These are phyloP conservation scores for Sinotaia quadrata DNA, from an alignment of 2,888 invertebrate genomes.

Conservation along the genomic window DNA sequence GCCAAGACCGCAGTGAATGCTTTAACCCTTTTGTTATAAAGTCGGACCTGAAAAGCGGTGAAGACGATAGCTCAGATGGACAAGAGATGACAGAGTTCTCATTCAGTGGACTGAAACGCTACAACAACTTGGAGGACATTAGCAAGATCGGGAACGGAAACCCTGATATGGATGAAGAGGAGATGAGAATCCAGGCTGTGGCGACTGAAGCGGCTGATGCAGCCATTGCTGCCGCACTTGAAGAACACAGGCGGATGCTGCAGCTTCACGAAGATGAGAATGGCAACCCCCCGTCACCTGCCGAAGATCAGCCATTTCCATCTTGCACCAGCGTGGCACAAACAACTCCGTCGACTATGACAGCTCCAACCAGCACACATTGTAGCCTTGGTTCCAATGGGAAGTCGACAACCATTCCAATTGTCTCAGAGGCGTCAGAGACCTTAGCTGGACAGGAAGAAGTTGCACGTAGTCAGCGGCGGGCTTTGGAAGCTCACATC, in stretches of 20 bases:
- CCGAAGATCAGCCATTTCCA: constrained; percentile 31
- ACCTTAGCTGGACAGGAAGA: not conserved
- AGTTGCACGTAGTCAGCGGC: constrained; percentile 18
- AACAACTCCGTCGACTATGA: not conserved
- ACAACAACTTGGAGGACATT: constrained; percentile 66
- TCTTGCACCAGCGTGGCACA: constrained; percentile 36
- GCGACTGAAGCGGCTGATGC: constrained; percentile 11
- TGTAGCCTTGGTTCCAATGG: constrained; percentile 12
- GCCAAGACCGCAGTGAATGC: constrained; percentile 25
- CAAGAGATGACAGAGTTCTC: constrained; percentile 30
- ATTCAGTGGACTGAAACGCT: constrained; percentile 52
- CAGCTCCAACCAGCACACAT: constrained; percentile 1
- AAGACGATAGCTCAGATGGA: constrained; percentile 23
- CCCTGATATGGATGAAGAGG: constrained; percentile 26
- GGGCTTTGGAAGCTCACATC: constrained; percentile 36
- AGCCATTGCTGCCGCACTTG: constrained; percentile 22
- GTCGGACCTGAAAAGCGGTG: constrained; percentile 17
- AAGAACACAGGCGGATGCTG: constrained; percentile 15
- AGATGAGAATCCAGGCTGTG: constrained; percentile 21
- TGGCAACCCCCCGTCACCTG: constrained; percentile 25
- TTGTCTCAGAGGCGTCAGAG: not conserved
- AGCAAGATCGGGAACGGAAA: constrained; percentile 52
- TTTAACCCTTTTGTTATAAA: constrained; percentile 24
- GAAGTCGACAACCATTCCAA: not conserved
- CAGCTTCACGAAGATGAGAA: constrained; percentile 29